These are phyloP conservation scores for Vidua macroura DNA, from an alignment of 2,113 vertebrate species.

Conservation along the genomic window DNA sequence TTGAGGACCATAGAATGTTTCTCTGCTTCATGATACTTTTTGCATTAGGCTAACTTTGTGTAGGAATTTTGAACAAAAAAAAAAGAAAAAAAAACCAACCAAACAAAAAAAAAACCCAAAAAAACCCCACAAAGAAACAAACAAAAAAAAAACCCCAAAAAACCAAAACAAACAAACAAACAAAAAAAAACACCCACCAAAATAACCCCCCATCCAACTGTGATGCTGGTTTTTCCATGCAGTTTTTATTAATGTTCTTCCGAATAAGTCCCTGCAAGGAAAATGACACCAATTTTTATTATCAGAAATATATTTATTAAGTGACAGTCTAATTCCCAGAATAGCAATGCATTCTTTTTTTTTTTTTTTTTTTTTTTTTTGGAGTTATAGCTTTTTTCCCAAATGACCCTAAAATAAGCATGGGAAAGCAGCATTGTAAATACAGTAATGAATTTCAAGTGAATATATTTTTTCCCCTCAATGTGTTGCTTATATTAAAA, in stretches of 20 bases:
- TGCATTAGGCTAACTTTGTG: slow-evolving; percentile 52
- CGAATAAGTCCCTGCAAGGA: slow-evolving; percentile 66
- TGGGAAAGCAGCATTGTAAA: slow-evolving; percentile 71
- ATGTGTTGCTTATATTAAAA: neutral
- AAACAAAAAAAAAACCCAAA: neutral
- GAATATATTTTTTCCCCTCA: neutral
- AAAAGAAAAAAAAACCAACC: too few species aligned
- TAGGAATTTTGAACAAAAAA: slow-evolving; percentile 32
- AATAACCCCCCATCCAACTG: neutral
- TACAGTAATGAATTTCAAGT: slow-evolving; percentile 41
- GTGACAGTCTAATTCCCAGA: slow-evolving; percentile 74
- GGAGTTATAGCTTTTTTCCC: slow-evolving; percentile 66
- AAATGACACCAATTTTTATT: slow-evolving; percentile 76
- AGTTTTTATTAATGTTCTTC: slow-evolving; percentile 76
- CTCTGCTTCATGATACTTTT: slow-evolving; percentile 10
- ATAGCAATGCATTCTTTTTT: slow-evolving; percentile 63
- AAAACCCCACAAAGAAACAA: neutral
- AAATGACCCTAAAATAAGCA: slow-evolving; percentile 66
- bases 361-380: slow-evolving; percentile 50
- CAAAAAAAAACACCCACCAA: neutral
- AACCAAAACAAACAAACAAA: neutral
- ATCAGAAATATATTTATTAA: slow-evolving; percentile 79
- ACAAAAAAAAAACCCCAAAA: neutral
- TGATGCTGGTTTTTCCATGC: slow-evolving; percentile 71
- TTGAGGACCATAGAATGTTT: slow-evolving; percentile 37